Percentiles rank a stretch among this genome's conserved stretches.
Conservation (phyloP, 92 coral and sea anemone species). For the Epizoanthus fatuus region DNA sequence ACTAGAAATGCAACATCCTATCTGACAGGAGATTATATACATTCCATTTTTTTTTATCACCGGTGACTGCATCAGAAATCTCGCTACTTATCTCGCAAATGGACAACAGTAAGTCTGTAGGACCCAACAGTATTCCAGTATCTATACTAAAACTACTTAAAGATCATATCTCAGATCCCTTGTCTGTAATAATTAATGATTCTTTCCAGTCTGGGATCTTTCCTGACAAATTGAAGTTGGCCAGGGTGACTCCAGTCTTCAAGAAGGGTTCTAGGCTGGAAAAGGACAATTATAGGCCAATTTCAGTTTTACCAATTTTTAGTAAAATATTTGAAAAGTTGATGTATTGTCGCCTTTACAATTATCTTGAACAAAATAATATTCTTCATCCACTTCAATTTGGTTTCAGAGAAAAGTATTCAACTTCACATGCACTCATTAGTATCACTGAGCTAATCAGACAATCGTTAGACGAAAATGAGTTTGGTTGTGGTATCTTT, state of each 20-base stretch:
- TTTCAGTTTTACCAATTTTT: slow-evolving; percentile 6
- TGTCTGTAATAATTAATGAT: slow-evolving; percentile 44
- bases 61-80: slow-evolving; percentile 33
- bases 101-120: slow-evolving; percentile 45
- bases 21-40: slow-evolving; percentile 32
- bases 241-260: slow-evolving; percentile 31
- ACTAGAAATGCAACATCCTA: slow-evolving; percentile 22
- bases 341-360: slow-evolving; percentile 24
- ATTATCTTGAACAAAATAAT: slow-evolving; percentile 40
- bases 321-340: slow-evolving; percentile 27
- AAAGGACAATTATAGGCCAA: slow-evolving; percentile 28
- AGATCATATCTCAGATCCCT: slow-evolving; percentile 15
- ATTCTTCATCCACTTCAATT: slow-evolving; percentile 47
- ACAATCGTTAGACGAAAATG: slow-evolving; percentile 25
- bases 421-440: slow-evolving; percentile 40
- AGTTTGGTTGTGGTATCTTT: slow-evolving; percentile 55
- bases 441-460: slow-evolving; percentile 24
- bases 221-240: slow-evolving; percentile 44
- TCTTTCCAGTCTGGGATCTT: slow-evolving; percentile 48
- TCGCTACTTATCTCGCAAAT: slow-evolving; percentile 29
- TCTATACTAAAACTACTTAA: slow-evolving; percentile 31
- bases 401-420: slow-evolving; percentile 51
- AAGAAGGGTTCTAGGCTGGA: slow-evolving; percentile 39
- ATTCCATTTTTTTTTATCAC: slow-evolving; percentile 29
- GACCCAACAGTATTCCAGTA: slow-evolving; percentile 53